Evolutionary conservation across 2,797 vertebrate species (phyloP).

Genomic region (Sitta carolinensis): DNA sequence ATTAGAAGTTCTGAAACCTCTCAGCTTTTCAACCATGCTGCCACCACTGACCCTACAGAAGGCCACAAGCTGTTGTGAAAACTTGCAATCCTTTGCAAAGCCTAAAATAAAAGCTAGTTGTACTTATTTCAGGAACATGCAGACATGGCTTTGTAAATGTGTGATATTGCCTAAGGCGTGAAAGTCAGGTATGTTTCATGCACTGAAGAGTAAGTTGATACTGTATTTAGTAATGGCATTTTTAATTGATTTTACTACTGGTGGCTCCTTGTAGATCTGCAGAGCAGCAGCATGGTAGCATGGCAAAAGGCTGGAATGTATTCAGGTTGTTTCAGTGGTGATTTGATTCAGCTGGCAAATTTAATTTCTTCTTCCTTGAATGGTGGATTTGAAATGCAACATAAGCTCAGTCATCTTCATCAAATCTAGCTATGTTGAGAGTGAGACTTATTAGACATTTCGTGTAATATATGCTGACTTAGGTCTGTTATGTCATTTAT

Average conservation of each 20-base stretch:
- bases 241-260: not conserved
- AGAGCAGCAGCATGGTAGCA: not conserved
- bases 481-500: conserved; percentile 41
- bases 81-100: not conserved
- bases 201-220: not conserved
- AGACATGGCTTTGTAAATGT: not conserved
- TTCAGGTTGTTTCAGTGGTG: not conserved
- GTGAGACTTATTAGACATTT: conserved; percentile 47
- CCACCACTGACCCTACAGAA: not conserved
- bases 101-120: not conserved
- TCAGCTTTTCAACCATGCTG: not conserved
- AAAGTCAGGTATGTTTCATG: not conserved
- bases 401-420: conserved; percentile 15
- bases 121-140: not conserved
- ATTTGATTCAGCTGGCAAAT: conserved; percentile 12
- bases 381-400: not conserved
- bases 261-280: not conserved
- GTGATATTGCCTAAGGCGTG: not conserved
- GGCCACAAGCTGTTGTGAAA: not conserved
- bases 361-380: not conserved
- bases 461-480: conserved; percentile 50
- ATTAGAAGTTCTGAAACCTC: not conserved
- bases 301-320: not conserved
- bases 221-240: not conserved
- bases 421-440: conserved; percentile 8